Evolutionary conservation across 2,888 invertebrate genomes (phyloP), one percentile per base, ranked within the genome.

Genomic region (Tipula unca): DNA sequence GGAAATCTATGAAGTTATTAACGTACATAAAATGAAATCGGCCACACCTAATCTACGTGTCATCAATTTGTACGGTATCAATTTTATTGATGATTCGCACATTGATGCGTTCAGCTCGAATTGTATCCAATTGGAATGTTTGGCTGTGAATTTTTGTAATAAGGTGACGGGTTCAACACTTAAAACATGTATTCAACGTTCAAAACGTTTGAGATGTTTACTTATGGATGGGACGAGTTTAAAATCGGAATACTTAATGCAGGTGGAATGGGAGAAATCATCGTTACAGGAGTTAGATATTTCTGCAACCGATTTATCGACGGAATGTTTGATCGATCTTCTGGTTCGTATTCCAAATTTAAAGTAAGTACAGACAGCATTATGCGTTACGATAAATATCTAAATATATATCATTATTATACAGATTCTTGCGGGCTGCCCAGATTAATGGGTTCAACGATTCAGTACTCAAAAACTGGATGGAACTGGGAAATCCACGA

Each of bases 381-480:
- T 17, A 17, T n/a, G n/a, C 1, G 1, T 82, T 39, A 10, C 10
- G 39, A 39, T 39, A 13, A 4, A 10, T 39, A 2, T 2, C 10
- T 39, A 13, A 39, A 29, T 32, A 0, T 29, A n/a, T n/a, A n/a
- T n/a, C n/a, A n/a, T n/a, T n/a, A n/a, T n/a, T n/a, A n/a, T n/a
- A 32, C 14, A 85, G 96, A 88, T 98, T 97, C 92, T 92, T 99
- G 8, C 96, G 97, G 87, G 98, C 99, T 0, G 99, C 99, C 0
- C 98, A 99, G 92, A 94, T 98, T 87, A 99, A 99, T 90, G 98
- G 99, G 20, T 98, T 99, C 89, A 99, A 97, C 87, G 99, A 99
- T 90, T 93, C 95, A 82, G 99, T 99, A 6, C 90, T 99, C 29
- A 97, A 98, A 89, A 95, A 96, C 3, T 98, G 97, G 95, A 93